Base-by-base conservation (phyloP, 2,888 invertebrate genomes). In the Furcula furcula region DNA sequence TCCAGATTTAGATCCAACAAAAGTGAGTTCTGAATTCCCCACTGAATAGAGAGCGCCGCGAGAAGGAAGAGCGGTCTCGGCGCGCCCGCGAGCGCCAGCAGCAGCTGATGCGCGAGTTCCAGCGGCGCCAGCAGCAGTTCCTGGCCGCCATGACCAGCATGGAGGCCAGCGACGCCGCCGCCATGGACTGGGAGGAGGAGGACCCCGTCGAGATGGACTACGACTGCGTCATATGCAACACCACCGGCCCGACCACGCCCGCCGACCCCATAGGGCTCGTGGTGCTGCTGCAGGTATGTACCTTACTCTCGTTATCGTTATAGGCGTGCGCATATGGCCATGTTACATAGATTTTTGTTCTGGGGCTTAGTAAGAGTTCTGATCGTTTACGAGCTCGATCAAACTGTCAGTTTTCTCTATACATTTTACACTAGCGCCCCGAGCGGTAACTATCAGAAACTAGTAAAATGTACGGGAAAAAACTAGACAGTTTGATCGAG, bases 171-270 rank as follows among this genome's bases (percentile, higher is more conserved):
- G 93, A 65, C 69, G 78, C 44, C 75, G 89, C 46, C 26, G 57
- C 62, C 50, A 92, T 91, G 92, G 93, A 93, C 55, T 93, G 92
- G 89, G 92, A 83, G 56, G 91, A 91, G 49, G 91, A 91, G 57
- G 91, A 91, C 60, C 91, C 92, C 21, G 65, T 59, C 9, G 91
- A 92, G 52, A 90, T 91, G 54, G 95, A 96, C 76, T 98, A 97
- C 82, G 96, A 97, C 80, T 98, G 98, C 87, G 97, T 97, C 46
- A 98, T 98, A 60, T 98, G 98, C 81, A 97, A 95, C 86, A 95
- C 96, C 72, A 95, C 95, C 40, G 93, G 95, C 19, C 93, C 96
- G 11, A 95, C 96, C 65, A 94, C 94, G 0, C 93, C 94, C 48
- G 92, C 94, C 7, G 83, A 87, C 50, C 87, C 85, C 34, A 94